phyloP scores from a whole-genome alignment of 2,113 vertebrate genomes.

The Dipodomys merriami region DNA sequence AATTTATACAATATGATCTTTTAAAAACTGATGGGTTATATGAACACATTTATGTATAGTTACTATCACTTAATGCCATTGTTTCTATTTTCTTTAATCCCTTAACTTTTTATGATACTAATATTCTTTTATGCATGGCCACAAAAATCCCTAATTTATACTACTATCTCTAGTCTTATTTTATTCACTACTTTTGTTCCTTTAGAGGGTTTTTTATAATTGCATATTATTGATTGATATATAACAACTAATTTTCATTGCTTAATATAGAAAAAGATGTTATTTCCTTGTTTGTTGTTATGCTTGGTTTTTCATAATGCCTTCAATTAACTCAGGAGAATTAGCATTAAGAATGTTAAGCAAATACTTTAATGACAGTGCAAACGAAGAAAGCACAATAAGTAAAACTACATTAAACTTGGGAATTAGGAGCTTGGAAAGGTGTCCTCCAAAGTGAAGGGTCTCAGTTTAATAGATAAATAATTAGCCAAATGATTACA shows the following conservation, averaged over 20 bases:
- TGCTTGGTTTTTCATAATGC: not conserved
- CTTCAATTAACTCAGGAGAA: not conserved
- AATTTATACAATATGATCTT: not conserved
- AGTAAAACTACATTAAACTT: not conserved
- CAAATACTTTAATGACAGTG: not conserved
- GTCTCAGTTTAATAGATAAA: not conserved
- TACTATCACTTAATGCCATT: not conserved
- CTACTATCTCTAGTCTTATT: not conserved
- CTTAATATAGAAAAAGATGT: not conserved
- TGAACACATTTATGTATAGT: not conserved
- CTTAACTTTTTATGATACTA: not conserved
- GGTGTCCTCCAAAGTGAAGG: not conserved
- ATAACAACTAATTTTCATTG: not conserved
- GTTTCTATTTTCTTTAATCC: not conserved
- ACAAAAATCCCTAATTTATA: not conserved
- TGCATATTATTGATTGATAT: slow-evolving; percentile 7
- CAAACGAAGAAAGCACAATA: not conserved
- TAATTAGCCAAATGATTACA: not conserved
- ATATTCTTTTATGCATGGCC: not conserved
- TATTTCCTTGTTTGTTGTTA: not conserved
- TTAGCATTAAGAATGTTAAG: not conserved
- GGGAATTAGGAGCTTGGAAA: not conserved
- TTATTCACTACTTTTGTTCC: not conserved
- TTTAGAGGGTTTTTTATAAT: not conserved
- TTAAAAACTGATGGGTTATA: not conserved